These are phyloP conservation scores for Homarus gammarus DNA, from an alignment of 2,888 invertebrate genomes.

Conservation along the genomic window DNA sequence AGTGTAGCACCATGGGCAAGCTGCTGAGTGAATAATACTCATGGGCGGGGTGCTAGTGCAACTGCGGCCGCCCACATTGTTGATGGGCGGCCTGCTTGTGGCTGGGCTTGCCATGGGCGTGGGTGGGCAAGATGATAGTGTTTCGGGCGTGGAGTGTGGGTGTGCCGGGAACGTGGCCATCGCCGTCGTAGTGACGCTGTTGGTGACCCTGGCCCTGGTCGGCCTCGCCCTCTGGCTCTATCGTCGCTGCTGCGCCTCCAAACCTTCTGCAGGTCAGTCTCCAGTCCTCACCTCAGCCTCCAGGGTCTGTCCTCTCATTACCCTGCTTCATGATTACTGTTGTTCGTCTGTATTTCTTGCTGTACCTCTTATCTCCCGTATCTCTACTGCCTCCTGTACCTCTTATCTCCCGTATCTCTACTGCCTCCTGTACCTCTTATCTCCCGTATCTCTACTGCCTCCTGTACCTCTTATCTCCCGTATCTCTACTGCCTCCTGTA, in stretches of 20 bases:
- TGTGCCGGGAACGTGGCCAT: constrained; percentile 4
- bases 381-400: background rate
- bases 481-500: no score
- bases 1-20: background rate
- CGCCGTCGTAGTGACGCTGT: background rate
- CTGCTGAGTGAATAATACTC: background rate
- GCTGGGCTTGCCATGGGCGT: constrained; percentile 16
- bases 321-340: background rate
- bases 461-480: no score
- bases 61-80: background rate
- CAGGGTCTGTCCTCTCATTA: background rate
- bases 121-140: constrained; percentile 20
- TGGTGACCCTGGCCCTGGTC: constrained; percentile 6
- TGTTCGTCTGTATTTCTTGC: background rate
- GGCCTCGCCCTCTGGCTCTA: background rate
- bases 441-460: no score
- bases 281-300: background rate
- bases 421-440: no score
- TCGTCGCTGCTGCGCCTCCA: background rate
- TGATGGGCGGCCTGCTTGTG: constrained; percentile 26
- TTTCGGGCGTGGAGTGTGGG: constrained; percentile 23
- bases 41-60: background rate
- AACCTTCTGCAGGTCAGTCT: background rate
- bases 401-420: no score
- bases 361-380: background rate